Percentiles rank a stretch among this genome's conserved stretches.
phyloP scores from a whole-genome alignment of 2,888 invertebrate species.

The Caenorhabditis afra region DNA sequence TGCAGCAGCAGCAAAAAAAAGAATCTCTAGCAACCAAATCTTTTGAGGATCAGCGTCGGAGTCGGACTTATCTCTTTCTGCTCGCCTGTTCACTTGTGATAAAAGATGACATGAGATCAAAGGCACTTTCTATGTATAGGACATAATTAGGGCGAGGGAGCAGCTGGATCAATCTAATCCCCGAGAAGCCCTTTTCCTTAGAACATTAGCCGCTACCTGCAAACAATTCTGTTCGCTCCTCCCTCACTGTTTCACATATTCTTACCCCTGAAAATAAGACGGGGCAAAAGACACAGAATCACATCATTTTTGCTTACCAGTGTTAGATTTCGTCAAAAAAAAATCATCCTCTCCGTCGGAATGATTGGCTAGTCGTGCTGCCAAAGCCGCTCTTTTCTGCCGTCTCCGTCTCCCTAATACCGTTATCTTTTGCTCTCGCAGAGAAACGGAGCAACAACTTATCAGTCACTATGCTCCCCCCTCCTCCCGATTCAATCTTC shows the following conservation, averaged over 20 bases:
- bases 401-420: conserved; percentile 34
- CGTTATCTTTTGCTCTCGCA: conserved; percentile 22
- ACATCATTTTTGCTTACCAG: conserved; percentile 11
- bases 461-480: conserved; percentile 11
- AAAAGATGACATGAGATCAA: background rate
- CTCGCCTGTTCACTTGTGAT: background rate
- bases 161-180: background rate
- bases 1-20: too few relatives aligned
- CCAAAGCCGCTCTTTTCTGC: conserved; percentile 23
- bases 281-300: conserved; percentile 1
- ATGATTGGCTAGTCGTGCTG: conserved; percentile 12
- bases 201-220: too few relatives aligned
- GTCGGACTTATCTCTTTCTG: background rate
- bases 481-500: background rate
- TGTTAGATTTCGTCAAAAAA: background rate
- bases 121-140: background rate
- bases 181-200: background rate
- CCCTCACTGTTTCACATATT: background rate
- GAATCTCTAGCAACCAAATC: background rate
- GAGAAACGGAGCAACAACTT: conserved; percentile 13
- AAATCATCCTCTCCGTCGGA: conserved; percentile 14
- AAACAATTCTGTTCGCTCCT: background rate
- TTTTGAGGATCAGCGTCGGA: background rate
- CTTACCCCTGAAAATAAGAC: background rate
- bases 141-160: conserved; percentile 8